Evolutionary conservation across 2,888 invertebrate genomes (phyloP), one percentile per base, ranked within the genome.

Genomic region (Drosophila limbata): DNA sequence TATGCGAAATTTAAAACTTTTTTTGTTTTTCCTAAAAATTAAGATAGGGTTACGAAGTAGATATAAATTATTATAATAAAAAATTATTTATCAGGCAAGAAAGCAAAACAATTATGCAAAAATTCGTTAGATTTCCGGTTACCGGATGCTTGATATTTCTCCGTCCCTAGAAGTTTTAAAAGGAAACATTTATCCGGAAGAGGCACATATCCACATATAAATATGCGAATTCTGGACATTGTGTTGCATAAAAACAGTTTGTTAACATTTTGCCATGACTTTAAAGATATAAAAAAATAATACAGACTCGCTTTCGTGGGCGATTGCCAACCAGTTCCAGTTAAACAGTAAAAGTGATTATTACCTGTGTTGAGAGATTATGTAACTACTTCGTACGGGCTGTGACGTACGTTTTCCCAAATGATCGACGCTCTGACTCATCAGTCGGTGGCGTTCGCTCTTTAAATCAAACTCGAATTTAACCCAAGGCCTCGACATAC

Each of bases 331-430:
- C 81, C 84, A 69, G 84, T 84, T 84, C 52, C 52, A 60, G 45
- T 44, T 39, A 44, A 61, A 73, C 77, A 84, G 89, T 88, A 89
- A 90, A 88, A 86, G 89, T 86, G 78, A 86, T 83, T 80, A 88
- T 77, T 72, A 73, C 68, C 73, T 60, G 45, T 69, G 86, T 48
- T 56, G 62, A 66, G 64, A 35, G 72, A 39, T 89, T 89, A 81
- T 91, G 90, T 89, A 89, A 89, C 81, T 47, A 62, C 56, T 52
- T 62, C 59, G 42, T 44, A 39, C 39, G 60, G 76, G 35, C 68
- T 73, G 78, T 82, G 84, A 84, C 84, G 90, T 84, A 84, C 90
- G 90, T 84, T 78, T 90, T 90, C 74, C 87, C 84, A 73, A 53
- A 45, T 59, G 57, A 60, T 63, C 60, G 37, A 39, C 15, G 13